A percentile compares a stretch with the other conserved stretches of the same genome.
phyloP scores from a whole-genome alignment of 2,888 invertebrate genomes.

The Theretra japonica region DNA sequence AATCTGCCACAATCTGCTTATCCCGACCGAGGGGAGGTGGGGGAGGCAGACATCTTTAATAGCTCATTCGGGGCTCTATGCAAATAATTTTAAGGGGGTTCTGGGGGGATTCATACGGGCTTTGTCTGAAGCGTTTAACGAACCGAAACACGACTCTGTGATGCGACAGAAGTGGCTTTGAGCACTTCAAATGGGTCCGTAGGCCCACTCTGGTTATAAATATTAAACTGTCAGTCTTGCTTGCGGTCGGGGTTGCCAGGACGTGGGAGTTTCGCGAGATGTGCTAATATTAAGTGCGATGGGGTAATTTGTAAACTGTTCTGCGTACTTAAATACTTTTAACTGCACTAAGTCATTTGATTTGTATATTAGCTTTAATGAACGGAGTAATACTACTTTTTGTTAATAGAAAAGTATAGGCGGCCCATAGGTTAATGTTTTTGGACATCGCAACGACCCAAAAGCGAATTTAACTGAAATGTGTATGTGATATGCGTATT shows the following conservation, averaged over 20 bases:
- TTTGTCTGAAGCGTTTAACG: conserved; percentile 82
- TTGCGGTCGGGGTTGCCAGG: conserved; percentile 14
- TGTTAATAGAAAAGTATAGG: no score
- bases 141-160: conserved; percentile 80
- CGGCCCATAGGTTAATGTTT: no score
- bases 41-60: conserved; percentile 81
- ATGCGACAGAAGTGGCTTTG: conserved; percentile 76
- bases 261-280: conserved; percentile 32
- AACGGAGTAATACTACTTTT: no score
- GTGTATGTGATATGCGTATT: no score
- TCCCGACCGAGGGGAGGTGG: conserved; percentile 63
- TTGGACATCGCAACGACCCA: no score
- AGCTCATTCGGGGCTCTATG: conserved; percentile 84
- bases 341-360: no score
- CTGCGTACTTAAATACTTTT: no score
- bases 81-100: conserved; percentile 79
- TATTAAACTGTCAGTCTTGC: conserved; percentile 67
- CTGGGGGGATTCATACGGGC: conserved; percentile 77
- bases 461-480: no score
- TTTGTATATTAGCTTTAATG: no score
- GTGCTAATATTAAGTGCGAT: neutral
- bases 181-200: conserved; percentile 73
- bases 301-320: no score
- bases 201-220: conserved; percentile 75
- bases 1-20: conserved; percentile 85